Conservation (phyloP, 2,113 vertebrate species). For the Pseudorhombus dupliciocellatus region DNA sequence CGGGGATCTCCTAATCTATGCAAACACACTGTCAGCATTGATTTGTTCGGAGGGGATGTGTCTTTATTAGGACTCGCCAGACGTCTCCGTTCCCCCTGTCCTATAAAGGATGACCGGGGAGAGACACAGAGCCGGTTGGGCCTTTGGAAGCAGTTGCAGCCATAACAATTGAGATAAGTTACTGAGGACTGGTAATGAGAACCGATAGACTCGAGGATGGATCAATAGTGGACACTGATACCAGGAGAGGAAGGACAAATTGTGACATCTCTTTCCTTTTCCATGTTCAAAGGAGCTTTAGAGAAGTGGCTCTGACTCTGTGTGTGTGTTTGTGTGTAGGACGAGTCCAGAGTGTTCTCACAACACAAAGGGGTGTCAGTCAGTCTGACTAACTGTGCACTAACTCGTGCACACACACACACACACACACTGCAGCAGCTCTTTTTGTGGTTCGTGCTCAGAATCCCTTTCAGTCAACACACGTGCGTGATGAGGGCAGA, state of each 20-base stretch:
- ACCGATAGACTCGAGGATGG: conserved; percentile 74
- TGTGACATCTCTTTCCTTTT: conserved; percentile 64
- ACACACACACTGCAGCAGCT: conserved; percentile 6
- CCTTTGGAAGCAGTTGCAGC: conserved; percentile 59
- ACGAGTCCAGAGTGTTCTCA: neutral
- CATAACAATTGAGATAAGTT: conserved; percentile 79
- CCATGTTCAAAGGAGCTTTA: conserved; percentile 50
- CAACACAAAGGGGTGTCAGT: conserved; percentile 42
- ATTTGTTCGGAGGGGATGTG: conserved; percentile 76
- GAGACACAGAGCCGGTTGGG: conserved; percentile 33
- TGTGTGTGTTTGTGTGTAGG: neutral
- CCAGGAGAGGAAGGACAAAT: conserved; percentile 76
- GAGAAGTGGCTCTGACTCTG: conserved; percentile 15
- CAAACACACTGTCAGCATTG: conserved; percentile 82
- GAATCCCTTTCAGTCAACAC: conserved; percentile 54
- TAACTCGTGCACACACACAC: neutral
- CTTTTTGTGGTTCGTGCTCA: conserved; percentile 51
- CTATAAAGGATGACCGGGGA: conserved; percentile 55
- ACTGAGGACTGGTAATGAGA: conserved; percentile 80
- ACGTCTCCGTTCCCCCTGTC: conserved; percentile 46
- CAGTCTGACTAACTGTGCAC: conserved; percentile 36
- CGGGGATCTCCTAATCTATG: conserved; percentile 78
- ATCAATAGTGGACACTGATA: conserved; percentile 78
- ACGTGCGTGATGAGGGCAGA: conserved; percentile 54
- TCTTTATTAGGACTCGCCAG: conserved; percentile 78